Evolutionary conservation across 92 coral and sea anemone species (phyloP), one percentile per base, ranked within the genome.

Genomic region (Zoanthus gigantus): DNA sequence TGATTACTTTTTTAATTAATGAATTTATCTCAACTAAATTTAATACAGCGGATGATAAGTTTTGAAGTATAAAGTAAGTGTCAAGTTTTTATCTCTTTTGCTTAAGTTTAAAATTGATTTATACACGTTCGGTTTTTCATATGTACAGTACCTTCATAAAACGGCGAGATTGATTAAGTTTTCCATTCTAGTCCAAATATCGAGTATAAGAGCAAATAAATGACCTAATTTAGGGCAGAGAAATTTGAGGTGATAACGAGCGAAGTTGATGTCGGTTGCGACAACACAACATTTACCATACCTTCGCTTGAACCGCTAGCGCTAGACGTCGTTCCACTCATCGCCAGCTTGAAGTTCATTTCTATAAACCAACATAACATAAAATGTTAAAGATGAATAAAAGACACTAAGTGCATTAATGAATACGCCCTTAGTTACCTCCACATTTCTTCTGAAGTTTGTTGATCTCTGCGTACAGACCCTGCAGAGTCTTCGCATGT

Each of bases 361-460:
- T 97, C 99, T 97, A 76, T 16, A 79, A 76, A 23, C 42, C 28
- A 52, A 93, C 72, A 69, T 54, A 50, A 30, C 6, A 47, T 28
- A 32, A 67, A 6, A 61, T 74, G n/a, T 31, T 61, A 5, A 48
- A 14, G 6, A 46, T 12, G 45, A 46, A 0, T n/a, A 29, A 18
- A 46, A 79, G 68, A 7, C 14, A 30, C 12, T 28, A 10, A 72
- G 15, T 47, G 44, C 11, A 23, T 6, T 15, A 46, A 45, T 45
- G 9, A 66, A 18, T 46, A 48, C 30, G 47, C 29, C 37, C 63
- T 52, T 23, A 84, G 23, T 88, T 30, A 94, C 99, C 99, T 92
- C 99, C 99, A 76, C 99, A 97, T 91, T 97, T 97, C 91, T 97
- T 97, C 91, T 97, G 99, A 53, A 97, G 91, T 87, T 97, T 97